These are phyloP conservation scores for Pachypanchax playfairii DNA, from an alignment of 2,113 vertebrate genomes.

Conservation along the genomic window DNA sequence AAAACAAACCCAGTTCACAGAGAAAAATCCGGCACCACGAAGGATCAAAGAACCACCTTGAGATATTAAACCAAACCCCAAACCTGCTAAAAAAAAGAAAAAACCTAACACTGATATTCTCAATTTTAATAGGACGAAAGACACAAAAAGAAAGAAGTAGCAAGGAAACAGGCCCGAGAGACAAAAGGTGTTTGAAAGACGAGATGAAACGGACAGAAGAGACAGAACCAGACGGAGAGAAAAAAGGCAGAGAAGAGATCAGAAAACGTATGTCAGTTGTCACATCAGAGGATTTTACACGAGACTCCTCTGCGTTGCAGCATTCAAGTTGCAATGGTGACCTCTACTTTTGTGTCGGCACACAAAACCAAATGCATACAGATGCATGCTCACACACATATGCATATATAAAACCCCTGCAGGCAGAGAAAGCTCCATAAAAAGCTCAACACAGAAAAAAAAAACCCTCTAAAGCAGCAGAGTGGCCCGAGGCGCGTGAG, in stretches of 20 bases:
- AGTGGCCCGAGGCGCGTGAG: slow-evolving; percentile 46
- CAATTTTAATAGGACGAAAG: slow-evolving; percentile 6
- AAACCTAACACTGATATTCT: slow-evolving; percentile 12
- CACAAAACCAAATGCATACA: slow-evolving; percentile 1
- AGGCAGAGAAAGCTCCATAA: slow-evolving; percentile 58
- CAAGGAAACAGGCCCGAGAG: slow-evolving; percentile 20
- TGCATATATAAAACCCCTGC: slow-evolving; percentile 4
- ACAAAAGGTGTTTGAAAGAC: slow-evolving; percentile 47
- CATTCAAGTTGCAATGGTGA: slow-evolving; percentile 24
- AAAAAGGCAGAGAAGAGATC: slow-evolving; percentile 35
- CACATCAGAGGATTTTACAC: slow-evolving; percentile 25
- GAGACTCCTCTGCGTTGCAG: slow-evolving; percentile 19
- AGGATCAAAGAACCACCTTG: slow-evolving; percentile 38
- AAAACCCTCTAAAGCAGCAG: slow-evolving; percentile 47
- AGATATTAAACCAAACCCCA: slow-evolving; percentile 20
- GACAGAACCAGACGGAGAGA: slow-evolving; percentile 33
- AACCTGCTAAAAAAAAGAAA: slow-evolving; percentile 21
- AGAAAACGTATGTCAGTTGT: slow-evolving; percentile 49
- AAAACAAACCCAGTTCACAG: slow-evolving; percentile 4
- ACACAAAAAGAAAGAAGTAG: slow-evolving; percentile 18
- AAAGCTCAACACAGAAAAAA: slow-evolving; percentile 50
- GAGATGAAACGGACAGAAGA: slow-evolving; percentile 49
- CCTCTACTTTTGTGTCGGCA: slow-evolving; percentile 16
- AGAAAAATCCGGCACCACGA: slow-evolving; percentile 2
- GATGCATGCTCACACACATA: neutral